Evolutionary conservation across 2,888 invertebrate species (phyloP), one percentile per base, ranked within the genome.

Genomic region (Latrodectus hesperus): DNA sequence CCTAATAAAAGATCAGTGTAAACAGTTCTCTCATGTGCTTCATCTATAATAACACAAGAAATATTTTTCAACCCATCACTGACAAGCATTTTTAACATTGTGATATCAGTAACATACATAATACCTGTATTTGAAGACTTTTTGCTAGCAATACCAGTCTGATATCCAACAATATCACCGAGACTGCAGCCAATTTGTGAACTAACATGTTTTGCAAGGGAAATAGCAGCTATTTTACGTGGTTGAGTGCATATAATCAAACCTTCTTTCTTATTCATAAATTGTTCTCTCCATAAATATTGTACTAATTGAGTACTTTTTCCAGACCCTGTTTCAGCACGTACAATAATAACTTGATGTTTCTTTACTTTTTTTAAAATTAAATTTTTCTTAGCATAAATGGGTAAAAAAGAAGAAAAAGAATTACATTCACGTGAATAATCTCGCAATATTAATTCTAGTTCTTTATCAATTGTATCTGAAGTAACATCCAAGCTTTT

Each of bases 281-380:
- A 91, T 5, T 91, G 90, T 72, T 92, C 88, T 51, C 84, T 91
- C 75, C 91, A 90, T 1, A 92, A 81, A 79, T 92, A 93, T 84
- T 92, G 92, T 3, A 90, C 90, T 79, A 92, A 90, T 90, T 93
- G 92, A 38, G 92, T 92, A 84, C 92, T 92, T 83, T 93, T 92
- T 2, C 92, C 92, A 0, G 92, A 92, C 3, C 92, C 92, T 3
- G 92, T 92, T 86, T 92, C 92, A 9, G 92, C 92, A 14, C 92
- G 90, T 0, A 92, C 90, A 11, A 92, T 89, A 38, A 90, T 89
- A 2, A 92, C 91, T 77, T 91, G 91, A 74, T 92, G 91, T 6
- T 90, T 75, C 16, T 67, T 78, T 11, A 89, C 64, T 55, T 65
- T 81, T 22, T 84, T 81, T 14, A 88, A 60, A 52, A 89, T 89